Percentiles rank a stretch among this genome's conserved stretches.
These are phyloP conservation scores for Synaphobranchus kaupii DNA, from an alignment of 2,797 vertebrate species.

Conservation along the genomic window DNA sequence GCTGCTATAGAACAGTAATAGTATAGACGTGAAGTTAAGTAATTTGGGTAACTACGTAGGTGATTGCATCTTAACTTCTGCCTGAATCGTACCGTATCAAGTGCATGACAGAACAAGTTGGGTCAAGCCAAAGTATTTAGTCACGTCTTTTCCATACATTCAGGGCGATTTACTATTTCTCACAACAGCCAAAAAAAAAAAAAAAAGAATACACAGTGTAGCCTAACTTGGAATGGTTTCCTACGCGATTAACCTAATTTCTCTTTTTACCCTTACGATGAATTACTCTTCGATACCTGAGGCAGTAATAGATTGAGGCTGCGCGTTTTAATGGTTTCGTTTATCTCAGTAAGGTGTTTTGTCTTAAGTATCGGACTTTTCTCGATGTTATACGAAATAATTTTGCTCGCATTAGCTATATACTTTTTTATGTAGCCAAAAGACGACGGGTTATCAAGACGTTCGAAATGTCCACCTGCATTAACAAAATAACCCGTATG, in stretches of 20 bases:
- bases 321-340: neutral
- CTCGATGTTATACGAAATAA: neutral
- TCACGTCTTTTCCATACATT: neutral
- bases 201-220: neutral
- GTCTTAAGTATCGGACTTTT: neutral
- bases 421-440: neutral
- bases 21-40: neutral
- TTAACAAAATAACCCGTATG: neutral
- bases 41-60: neutral
- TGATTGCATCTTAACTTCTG: neutral
- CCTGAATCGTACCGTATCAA: neutral
- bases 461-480: neutral
- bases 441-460: neutral
- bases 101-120: slow-evolving; percentile 6
- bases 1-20: neutral
- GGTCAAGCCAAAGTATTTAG: neutral
- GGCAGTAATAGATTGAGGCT: neutral
- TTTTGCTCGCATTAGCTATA: neutral
- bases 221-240: neutral
- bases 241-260: neutral
- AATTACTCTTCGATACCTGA: slow-evolving; percentile 3
- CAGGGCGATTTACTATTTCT: neutral
- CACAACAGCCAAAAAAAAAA: too few relatives aligned
- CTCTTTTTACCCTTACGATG: neutral
- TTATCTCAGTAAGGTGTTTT: neutral